A percentile compares a stretch with the other conserved stretches of the same genome.
These are phyloP conservation scores for Nebria ingens DNA, from an alignment of 1,140 invertebrate genomes.

Conservation along the genomic window DNA sequence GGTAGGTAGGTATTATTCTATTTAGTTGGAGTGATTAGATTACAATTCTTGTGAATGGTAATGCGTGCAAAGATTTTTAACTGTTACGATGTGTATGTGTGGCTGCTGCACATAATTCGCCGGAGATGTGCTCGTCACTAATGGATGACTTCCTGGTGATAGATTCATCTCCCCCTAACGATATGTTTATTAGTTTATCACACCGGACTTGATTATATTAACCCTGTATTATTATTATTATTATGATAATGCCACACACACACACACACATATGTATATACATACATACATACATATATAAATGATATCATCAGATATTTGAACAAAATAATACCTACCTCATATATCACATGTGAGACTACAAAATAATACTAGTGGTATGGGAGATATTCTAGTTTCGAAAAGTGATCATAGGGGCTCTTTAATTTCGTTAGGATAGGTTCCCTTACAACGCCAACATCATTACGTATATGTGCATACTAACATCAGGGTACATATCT, in stretches of 20 bases:
- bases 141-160: background rate
- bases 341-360: no score
- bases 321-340: background rate
- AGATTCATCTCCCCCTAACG: background rate
- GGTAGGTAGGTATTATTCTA: no score
- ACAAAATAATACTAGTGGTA: background rate
- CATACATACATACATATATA: conserved; percentile 5
- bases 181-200: conserved; percentile 9
- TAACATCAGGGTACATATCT: background rate
- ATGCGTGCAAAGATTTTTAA: background rate
- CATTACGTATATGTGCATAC: background rate
- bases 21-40: no score
- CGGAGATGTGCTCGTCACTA: conserved; percentile 4
- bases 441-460: conserved; percentile 20
- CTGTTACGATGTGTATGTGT: background rate
- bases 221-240: background rate
- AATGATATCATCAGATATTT: background rate
- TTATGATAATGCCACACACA: background rate
- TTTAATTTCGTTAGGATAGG: conserved; percentile 22
- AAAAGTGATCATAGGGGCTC: conserved; percentile 22
- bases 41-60: background rate
- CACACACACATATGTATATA: background rate
- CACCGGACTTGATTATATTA: conserved; percentile 2
- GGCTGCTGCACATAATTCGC: background rate
- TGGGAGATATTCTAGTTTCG: conserved; percentile 1